Percentiles rank a stretch among this genome's conserved stretches.
Conservation (phyloP, 2,113 vertebrate species). For the Pteropus alecto region DNA sequence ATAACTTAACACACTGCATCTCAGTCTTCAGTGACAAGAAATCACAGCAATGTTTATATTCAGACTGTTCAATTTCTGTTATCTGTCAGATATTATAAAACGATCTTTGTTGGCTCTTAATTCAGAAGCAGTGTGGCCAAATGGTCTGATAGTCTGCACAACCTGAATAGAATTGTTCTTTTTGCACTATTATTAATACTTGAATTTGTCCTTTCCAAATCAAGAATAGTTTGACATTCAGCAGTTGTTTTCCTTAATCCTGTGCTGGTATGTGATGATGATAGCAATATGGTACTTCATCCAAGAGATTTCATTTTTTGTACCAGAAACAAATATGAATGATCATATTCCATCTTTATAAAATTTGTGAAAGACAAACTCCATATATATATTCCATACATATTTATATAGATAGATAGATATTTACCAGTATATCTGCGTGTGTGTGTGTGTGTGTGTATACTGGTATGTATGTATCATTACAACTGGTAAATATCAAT, state of each 20-base stretch:
- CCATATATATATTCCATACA: background rate
- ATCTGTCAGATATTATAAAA: slow-evolving; percentile 44
- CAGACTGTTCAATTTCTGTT: background rate
- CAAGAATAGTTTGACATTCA: slow-evolving; percentile 13
- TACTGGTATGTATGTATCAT: background rate
- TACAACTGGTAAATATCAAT: slow-evolving; percentile 19
- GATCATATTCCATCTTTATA: background rate
- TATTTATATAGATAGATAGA: too few relatives aligned
- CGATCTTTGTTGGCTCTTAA: background rate
- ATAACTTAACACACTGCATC: background rate
- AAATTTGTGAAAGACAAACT: background rate
- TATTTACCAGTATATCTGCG: too few relatives aligned
- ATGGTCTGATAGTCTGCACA: background rate
- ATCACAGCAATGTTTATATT: background rate
- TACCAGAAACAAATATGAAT: slow-evolving; percentile 7
- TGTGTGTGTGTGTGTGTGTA: too few relatives aligned
- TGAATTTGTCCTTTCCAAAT: slow-evolving; percentile 31
- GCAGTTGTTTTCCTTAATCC: slow-evolving; percentile 12
- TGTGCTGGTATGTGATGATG: background rate
- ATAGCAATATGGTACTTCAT: background rate
- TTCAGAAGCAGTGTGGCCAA: background rate
- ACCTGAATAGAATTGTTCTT: background rate
- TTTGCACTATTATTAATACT: background rate
- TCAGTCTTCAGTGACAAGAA: slow-evolving; percentile 32
- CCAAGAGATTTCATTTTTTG: slow-evolving; percentile 13